phyloP scores from a whole-genome alignment of 2,888 invertebrate genomes.

The Invenusta paracnida region DNA sequence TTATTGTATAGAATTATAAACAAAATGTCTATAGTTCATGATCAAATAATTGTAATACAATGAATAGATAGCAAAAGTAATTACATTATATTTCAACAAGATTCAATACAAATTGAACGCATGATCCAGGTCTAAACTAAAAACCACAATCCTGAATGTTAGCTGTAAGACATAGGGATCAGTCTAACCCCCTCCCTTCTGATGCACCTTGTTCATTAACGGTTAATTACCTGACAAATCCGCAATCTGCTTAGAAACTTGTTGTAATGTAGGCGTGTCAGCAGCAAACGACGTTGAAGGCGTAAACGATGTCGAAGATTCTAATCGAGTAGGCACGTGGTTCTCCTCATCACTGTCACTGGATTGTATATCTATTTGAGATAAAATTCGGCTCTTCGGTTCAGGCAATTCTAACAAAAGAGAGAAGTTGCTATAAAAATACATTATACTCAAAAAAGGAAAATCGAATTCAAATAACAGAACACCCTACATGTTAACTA shows the following conservation, averaged over 20 bases:
- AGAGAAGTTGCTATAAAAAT: not conserved
- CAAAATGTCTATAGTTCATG: not conserved
- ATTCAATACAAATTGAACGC: not conserved
- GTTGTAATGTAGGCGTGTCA: not conserved
- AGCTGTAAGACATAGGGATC: not conserved
- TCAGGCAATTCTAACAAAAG: not conserved
- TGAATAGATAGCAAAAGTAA: not conserved
- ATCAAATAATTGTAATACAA: not conserved
- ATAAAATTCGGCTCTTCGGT: not conserved
- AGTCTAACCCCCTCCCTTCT: not conserved
- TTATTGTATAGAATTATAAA: not conserved
- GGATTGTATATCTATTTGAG: not conserved
- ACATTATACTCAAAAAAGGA: not conserved
- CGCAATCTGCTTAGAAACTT: not conserved
- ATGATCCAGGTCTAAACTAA: not conserved
- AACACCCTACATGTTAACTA: not conserved
- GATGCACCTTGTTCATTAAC: not conserved
- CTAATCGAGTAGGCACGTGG: not conserved
- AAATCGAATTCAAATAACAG: not conserved
- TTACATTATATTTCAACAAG: not conserved
- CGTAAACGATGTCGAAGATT: not conserved
- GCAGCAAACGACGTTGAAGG: not conserved
- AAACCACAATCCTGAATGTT: not conserved
- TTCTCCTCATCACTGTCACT: not conserved
- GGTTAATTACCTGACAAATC: not conserved